Conservation (phyloP, 2,113 vertebrate genomes). For the Cyrtonyx montezumae region DNA sequence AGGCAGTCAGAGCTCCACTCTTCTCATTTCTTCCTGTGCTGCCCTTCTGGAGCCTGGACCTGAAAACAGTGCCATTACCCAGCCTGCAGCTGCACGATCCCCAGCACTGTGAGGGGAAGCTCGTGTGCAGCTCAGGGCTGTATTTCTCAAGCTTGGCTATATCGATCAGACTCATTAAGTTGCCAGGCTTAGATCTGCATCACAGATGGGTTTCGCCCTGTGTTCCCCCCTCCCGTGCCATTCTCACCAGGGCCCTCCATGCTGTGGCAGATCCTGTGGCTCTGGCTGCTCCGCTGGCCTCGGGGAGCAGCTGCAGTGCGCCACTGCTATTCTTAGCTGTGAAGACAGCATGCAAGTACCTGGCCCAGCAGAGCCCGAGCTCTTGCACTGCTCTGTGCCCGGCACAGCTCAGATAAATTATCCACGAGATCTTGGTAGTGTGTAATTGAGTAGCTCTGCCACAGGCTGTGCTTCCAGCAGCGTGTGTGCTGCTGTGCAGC, state of each 20-base stretch:
- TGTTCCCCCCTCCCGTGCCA: not conserved
- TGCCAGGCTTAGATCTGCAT: not conserved
- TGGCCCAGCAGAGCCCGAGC: conserved; percentile 62
- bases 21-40: not conserved
- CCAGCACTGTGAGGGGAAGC: not conserved
- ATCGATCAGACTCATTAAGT: conserved; percentile 16
- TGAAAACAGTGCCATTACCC: not conserved
- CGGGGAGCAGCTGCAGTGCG: conserved; percentile 70
- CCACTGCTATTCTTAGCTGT: conserved; percentile 70
- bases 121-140: not conserved
- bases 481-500: conserved; percentile 34
- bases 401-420: conserved; percentile 65
- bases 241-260: conserved; percentile 3
- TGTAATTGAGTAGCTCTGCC: conserved; percentile 66
- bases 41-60: not conserved
- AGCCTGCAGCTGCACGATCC: not conserved
- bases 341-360: conserved; percentile 51
- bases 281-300: conserved; percentile 42
- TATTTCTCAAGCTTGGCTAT: not conserved
- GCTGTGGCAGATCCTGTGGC: conserved; percentile 47
- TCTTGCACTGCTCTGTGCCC: conserved; percentile 53
- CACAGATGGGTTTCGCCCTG: not conserved
- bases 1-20: not conserved
- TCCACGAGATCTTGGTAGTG: conserved; percentile 52
- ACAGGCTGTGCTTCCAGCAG: conserved; percentile 66